Evolutionary conservation across 2,113 vertebrate species (phyloP), one percentile per base, ranked within the genome.

Genomic region (Zingel zingel): DNA sequence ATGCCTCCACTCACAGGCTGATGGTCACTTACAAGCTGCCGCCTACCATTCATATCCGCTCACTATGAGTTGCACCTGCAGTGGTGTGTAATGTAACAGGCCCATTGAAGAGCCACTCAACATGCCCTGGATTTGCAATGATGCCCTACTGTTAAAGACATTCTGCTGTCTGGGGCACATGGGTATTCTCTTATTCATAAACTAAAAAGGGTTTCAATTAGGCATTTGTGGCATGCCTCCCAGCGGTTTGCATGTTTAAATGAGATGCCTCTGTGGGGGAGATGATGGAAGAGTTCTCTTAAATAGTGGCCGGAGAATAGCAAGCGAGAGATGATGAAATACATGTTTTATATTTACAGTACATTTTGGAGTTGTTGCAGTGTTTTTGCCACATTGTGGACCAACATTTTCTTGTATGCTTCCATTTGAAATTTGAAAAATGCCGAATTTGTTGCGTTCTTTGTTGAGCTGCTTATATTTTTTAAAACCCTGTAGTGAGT

Each of bases 1-100:
- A 0, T 25, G 19, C 75, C 82, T 69, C 70, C 67, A 33, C 64
- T 83, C 79, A 54, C 72, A 71, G 25, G 80, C 82, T 77, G 86
- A 86, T 84, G 92, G 88, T 86, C 91, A 90, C 85, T 90, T 83
- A 78, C 83, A 90, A 92, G 86, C 90, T 88, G 91, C 77, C 18
- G 63, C 76, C 89, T 89, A 89, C 83, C 85, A 89, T 90, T 92
- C 86, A 88, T 59, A 67, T 39, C 43, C 14, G n/a, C 73, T 67
- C 75, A 77, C 61, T 74, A 75, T 77, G 71, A 86, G 77, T 81
- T 58, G 85, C 91, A 93, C 90, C 91, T 92, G 88, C 91, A 84
- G 78, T 48, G 25, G 73, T 18, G 43, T 72, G 85, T 90, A 87
- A 91, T 63, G 82, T 67, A 89, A 91, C 76, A 12, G 45, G 53